Evolutionary conservation across 2,797 vertebrate genomes (phyloP).

Genomic region (Pogoniulus pusillus): DNA sequence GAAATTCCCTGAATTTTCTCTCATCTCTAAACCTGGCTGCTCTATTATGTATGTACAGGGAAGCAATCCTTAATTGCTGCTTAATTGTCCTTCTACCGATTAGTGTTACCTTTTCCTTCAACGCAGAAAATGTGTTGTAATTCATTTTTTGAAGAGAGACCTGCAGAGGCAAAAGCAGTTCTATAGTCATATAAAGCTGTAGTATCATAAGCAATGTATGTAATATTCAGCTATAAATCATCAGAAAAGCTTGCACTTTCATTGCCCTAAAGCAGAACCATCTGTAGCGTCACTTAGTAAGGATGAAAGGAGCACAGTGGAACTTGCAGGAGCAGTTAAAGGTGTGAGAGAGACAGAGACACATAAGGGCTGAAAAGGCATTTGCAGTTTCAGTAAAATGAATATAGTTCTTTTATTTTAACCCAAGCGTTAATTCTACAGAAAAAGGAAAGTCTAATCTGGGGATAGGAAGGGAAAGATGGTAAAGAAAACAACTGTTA

Average conservation of each 20-base stretch:
- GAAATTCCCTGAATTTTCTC: not conserved
- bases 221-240: slow-evolving; percentile 25
- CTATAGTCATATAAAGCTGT: not conserved
- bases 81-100: not conserved
- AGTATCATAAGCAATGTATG: not conserved
- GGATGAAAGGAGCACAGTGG: not conserved
- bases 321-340: not conserved
- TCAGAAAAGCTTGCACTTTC: not conserved
- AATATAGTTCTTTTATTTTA: not conserved
- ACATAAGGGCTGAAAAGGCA: not conserved
- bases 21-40: not conserved
- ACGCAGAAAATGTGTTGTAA: not conserved
- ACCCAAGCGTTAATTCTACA: not conserved
- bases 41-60: not conserved
- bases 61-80: not conserved
- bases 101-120: not conserved
- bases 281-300: not conserved
- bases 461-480: not conserved
- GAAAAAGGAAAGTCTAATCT: not conserved
- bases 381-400: not conserved
- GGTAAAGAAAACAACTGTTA: not conserved
- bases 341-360: not conserved
- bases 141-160: not conserved
- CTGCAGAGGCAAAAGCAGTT: not conserved
- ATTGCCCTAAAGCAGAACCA: not conserved